A percentile compares a stretch with the other conserved stretches of the same genome.
These are phyloP conservation scores for Phaedon cochleariae DNA, from an alignment of 2,888 invertebrate species.

Conservation along the genomic window DNA sequence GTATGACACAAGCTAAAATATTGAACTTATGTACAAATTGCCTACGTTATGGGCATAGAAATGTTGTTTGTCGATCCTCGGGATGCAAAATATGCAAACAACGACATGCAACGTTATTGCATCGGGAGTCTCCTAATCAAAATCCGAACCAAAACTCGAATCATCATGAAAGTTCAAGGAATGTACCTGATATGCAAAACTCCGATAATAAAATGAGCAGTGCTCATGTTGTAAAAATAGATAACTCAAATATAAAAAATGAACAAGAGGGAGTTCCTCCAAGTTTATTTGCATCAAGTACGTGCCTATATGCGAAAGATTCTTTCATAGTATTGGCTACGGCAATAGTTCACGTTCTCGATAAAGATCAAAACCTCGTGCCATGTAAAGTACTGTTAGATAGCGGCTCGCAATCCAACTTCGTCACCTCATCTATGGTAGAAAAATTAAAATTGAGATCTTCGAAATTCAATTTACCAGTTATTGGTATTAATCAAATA, in stretches of 20 bases:
- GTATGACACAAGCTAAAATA: constrained; percentile 29
- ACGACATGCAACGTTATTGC: constrained; percentile 26
- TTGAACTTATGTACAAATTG: constrained; percentile 36
- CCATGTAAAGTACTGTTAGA: constrained; percentile 1
- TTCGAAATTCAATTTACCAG: constrained; percentile 21
- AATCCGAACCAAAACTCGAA: too few relatives aligned
- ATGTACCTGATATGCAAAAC: too few relatives aligned
- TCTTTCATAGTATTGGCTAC: neutral
- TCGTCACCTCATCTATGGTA: constrained; percentile 5
- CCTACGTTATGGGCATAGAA: constrained; percentile 35
- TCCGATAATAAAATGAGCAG: too few relatives aligned
- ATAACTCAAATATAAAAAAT: too few relatives aligned
- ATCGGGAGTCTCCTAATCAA: neutral
- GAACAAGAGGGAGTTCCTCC: too few relatives aligned
- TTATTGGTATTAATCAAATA: constrained; percentile 28
- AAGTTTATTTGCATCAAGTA: neutral
- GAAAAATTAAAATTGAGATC: constrained; percentile 14
- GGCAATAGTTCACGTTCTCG: neutral
- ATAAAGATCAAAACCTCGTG: neutral
- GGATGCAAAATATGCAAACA: constrained; percentile 29
- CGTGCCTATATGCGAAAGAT: neutral
- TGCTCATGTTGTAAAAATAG: too few relatives aligned
- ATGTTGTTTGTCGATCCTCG: constrained; percentile 26
- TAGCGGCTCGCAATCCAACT: too few relatives aligned
- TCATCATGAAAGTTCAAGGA: too few relatives aligned